Evolutionary conservation across 2,113 vertebrate genomes (phyloP).

Genomic region (Salvelinus fontinalis): DNA sequence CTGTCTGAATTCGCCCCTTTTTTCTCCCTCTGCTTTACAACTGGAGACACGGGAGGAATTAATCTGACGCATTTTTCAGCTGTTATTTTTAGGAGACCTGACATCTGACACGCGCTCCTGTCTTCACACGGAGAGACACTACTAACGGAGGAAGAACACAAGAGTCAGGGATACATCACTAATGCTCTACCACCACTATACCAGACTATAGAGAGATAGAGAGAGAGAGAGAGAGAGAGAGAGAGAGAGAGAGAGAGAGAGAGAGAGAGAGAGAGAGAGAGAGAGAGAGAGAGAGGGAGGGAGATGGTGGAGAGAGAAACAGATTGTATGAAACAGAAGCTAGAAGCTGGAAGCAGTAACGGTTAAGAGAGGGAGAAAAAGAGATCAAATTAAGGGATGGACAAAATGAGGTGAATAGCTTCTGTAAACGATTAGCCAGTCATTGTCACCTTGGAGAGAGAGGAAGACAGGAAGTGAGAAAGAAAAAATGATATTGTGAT

Average conservation of each 20-base stretch:
- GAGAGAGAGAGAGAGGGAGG: no score
- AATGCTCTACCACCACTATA: neutral
- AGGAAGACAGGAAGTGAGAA: no score
- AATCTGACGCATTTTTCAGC: slow-evolving; percentile 39
- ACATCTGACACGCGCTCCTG: slow-evolving; percentile 51
- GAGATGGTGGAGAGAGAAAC: no score
- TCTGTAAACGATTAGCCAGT: neutral
- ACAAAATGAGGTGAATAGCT: neutral
- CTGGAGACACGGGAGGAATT: slow-evolving; percentile 17
- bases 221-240: no score
- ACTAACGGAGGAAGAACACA: neutral
- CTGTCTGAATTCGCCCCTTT: neutral
- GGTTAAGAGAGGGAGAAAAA: no score
- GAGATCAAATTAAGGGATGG: neutral
- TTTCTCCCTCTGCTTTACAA: neutral
- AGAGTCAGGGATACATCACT: neutral
- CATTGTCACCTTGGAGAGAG: no score
- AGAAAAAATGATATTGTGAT: no score
- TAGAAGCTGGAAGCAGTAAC: neutral
- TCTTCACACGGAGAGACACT: slow-evolving; percentile 16
- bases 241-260: no score
- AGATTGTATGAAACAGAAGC: slow-evolving; percentile 12
- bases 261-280: no score
- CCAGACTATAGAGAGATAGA: no score
- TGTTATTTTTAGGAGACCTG: slow-evolving; percentile 45